These are phyloP conservation scores for Denticeps clupeoides DNA, from an alignment of 2,797 vertebrate species.

Conservation along the genomic window DNA sequence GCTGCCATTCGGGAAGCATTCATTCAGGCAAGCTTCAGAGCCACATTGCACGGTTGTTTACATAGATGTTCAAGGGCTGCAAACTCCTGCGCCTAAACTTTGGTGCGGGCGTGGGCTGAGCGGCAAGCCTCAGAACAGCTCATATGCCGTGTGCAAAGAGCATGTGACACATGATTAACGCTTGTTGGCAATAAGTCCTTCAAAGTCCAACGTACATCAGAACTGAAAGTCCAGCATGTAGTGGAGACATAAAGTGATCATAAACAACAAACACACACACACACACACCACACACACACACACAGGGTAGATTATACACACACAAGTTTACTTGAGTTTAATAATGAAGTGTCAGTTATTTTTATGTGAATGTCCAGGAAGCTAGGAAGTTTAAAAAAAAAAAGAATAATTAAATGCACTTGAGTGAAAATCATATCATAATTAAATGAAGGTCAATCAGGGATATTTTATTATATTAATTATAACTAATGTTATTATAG, in stretches of 20 bases:
- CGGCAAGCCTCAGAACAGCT: neutral
- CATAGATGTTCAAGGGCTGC: neutral
- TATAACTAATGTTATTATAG: too few relatives aligned
- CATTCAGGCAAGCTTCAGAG: neutral
- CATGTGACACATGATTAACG: neutral
- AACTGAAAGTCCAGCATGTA: neutral
- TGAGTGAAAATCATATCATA: too few relatives aligned
- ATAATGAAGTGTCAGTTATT: too few relatives aligned
- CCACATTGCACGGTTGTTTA: neutral
- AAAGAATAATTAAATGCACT: too few relatives aligned
- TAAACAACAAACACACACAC: too few relatives aligned
- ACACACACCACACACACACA: too few relatives aligned
- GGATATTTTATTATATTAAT: too few relatives aligned
- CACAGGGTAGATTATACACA: too few relatives aligned
- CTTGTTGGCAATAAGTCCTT: neutral
- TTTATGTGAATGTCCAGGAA: too few relatives aligned
- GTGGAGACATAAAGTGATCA: neutral
- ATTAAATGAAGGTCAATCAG: too few relatives aligned
- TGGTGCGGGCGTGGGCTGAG: neutral
- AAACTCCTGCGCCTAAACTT: neutral
- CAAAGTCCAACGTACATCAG: neutral
- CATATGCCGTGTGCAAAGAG: neutral
- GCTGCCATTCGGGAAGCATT: neutral
- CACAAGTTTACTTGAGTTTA: too few relatives aligned
- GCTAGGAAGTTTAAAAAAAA: too few relatives aligned